phyloP scores from a whole-genome alignment of 1,140 invertebrate genomes.

The Heliothis subflexa region DNA sequence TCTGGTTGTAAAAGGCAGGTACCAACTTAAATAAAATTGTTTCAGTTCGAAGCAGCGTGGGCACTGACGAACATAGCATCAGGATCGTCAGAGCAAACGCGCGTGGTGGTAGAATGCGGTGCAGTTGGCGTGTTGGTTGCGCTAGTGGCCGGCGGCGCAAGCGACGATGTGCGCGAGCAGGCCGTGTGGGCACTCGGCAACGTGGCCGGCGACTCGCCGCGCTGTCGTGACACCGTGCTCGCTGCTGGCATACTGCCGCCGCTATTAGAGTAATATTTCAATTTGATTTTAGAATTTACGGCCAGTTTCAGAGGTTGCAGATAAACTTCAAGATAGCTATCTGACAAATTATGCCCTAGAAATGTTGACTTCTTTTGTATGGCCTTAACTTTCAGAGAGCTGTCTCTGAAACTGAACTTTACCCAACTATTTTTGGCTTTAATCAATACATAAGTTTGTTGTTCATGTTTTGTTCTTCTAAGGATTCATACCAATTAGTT shows the following conservation, averaged over 20 bases:
- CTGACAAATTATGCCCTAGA: too few species aligned
- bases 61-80: conserved; percentile 99
- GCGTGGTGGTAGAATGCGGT: conserved; percentile 96
- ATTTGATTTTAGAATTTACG: too few species aligned
- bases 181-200: conserved; percentile 99
- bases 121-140: conserved; percentile 97
- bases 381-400: too few species aligned
- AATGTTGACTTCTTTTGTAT: too few species aligned
- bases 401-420: too few species aligned
- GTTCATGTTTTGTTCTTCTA: too few species aligned
- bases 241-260: conserved; percentile 94
- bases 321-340: too few species aligned
- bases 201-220: conserved; percentile 97
- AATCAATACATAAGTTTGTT: too few species aligned
- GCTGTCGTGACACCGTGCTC: conserved; percentile 96
- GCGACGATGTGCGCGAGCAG: conserved; percentile 98
- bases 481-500: not conserved
- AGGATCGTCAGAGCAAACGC: conserved; percentile 97
- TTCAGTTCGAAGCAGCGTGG: conserved; percentile 99
- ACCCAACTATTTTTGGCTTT: too few species aligned
- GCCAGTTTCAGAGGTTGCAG: too few species aligned
- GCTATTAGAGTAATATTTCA: conserved; percentile 92
- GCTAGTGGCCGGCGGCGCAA: conserved; percentile 93
- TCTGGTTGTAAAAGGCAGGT: too few species aligned
- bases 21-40: not conserved